Evolutionary conservation across 1,140 invertebrate species (phyloP).

Genomic region (Brachionus koreanus): DNA sequence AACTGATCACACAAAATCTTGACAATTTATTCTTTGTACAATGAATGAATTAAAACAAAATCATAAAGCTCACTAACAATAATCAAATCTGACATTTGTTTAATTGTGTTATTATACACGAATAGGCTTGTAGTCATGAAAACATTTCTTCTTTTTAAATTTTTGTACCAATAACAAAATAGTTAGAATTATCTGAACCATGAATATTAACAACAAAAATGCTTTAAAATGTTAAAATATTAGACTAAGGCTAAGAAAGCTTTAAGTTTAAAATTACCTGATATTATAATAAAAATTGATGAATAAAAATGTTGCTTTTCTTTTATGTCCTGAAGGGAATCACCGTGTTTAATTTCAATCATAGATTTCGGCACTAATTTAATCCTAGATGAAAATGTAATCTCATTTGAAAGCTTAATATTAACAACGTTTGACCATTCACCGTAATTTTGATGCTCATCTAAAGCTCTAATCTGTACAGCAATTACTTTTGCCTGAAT

Average conservation of each 20-base stretch:
- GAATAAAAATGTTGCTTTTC: slow-evolving; percentile 22
- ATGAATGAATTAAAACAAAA: background rate
- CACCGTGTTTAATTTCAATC: background rate
- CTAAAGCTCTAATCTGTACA: background rate
- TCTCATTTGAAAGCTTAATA: background rate
- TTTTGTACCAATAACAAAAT: background rate
- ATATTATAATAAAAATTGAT: background rate
- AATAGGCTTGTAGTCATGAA: background rate
- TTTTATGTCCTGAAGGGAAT: background rate
- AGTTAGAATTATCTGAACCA: background rate
- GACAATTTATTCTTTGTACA: background rate
- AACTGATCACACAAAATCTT: background rate
- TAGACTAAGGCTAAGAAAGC: background rate
- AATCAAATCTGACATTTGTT: background rate
- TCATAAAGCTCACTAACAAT: background rate
- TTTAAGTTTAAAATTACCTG: slow-evolving; percentile 2
- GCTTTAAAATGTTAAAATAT: background rate
- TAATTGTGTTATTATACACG: slow-evolving; percentile 23
- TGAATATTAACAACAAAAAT: background rate
- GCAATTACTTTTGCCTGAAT: background rate
- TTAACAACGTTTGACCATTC: slow-evolving; percentile 27
- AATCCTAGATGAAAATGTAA: background rate
- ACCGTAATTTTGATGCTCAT: background rate
- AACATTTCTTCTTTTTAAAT: background rate
- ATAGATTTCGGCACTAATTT: background rate